Percentiles rank a stretch among this genome's conserved stretches.
These are phyloP conservation scores for Radopholus similis DNA, from an alignment of 1,140 invertebrate species.

Conservation along the genomic window DNA sequence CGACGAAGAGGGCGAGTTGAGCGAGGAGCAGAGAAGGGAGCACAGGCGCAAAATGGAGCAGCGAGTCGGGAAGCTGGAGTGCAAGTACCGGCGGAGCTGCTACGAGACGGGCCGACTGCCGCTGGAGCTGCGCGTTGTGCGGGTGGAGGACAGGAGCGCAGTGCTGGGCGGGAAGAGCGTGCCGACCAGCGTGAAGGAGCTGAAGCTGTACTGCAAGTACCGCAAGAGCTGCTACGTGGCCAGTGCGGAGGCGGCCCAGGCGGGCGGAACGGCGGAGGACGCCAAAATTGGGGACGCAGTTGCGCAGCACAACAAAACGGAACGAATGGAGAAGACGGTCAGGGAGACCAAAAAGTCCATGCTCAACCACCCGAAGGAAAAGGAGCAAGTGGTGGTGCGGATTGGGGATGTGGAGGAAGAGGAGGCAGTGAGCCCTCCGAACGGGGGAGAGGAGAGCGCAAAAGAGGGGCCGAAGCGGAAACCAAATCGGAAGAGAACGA, in stretches of 20 bases:
- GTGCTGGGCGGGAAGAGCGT: slow-evolving; percentile 13
- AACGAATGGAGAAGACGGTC: neutral
- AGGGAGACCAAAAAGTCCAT: no score
- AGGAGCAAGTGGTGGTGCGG: neutral
- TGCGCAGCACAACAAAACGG: neutral
- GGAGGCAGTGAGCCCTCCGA: no score
- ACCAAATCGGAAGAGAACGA: neutral
- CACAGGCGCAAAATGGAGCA: neutral
- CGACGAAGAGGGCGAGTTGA: neutral
- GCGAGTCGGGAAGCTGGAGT: neutral
- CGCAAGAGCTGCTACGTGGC: slow-evolving; percentile 46
- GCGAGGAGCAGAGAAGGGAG: neutral
- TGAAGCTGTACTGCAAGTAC: slow-evolving; percentile 38
- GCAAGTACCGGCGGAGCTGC: slow-evolving; percentile 36
- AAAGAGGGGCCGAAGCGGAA: neutral
- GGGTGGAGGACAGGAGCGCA: neutral
- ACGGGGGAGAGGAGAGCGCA: neutral
- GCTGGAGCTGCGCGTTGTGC: neutral
- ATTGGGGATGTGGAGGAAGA: neutral
- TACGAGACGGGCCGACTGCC: slow-evolving; percentile 26
- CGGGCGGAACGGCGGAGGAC: neutral
- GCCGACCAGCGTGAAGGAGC: slow-evolving; percentile 20
- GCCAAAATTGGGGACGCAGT: neutral
- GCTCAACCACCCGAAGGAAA: no score
- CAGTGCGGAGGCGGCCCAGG: slow-evolving; percentile 37